Evolutionary conservation across 2,888 invertebrate genomes (phyloP).

Genomic region (Drosophila basisetae): DNA sequence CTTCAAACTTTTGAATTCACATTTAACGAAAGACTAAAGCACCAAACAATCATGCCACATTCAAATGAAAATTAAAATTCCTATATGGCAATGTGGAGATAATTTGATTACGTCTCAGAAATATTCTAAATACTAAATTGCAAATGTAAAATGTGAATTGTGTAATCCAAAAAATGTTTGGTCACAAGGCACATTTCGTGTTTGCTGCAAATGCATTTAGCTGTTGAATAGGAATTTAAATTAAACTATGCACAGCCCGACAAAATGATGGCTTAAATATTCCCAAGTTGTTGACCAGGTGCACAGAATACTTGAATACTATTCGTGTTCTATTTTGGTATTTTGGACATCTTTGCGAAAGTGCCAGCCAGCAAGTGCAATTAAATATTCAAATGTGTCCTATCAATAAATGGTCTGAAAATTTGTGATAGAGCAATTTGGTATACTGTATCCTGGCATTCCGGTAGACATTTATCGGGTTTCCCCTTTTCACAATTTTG

Average conservation of each 20-base stretch:
- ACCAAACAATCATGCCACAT: constrained; percentile 48
- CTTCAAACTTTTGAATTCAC: constrained; percentile 23
- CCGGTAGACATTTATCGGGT: constrained; percentile 14
- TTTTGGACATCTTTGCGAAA: constrained; percentile 30
- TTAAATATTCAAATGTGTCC: constrained; percentile 74
- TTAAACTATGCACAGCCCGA: constrained; percentile 57
- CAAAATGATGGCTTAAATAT: constrained; percentile 64
- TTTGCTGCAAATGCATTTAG: constrained; percentile 39
- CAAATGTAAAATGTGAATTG: constrained; percentile 29
- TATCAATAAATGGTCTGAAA: constrained; percentile 68
- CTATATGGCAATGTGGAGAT: constrained; percentile 27
- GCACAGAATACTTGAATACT: constrained; percentile 6
- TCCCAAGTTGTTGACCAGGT: constrained; percentile 41
- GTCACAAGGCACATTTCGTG: constrained; percentile 33
- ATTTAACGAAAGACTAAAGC: not conserved
- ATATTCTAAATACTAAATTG: constrained; percentile 31
- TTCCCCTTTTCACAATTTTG: constrained; percentile 7
- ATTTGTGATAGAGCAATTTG: constrained; percentile 50
- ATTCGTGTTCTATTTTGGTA: constrained; percentile 21
- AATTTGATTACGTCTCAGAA: constrained; percentile 43
- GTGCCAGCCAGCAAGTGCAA: constrained; percentile 62
- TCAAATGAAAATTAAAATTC: constrained; percentile 36
- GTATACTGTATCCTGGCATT: not conserved
- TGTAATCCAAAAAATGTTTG: constrained; percentile 24
- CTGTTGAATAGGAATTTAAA: constrained; percentile 68